phyloP scores from a whole-genome alignment of 2,888 invertebrate species.

The Patella caerulea region DNA sequence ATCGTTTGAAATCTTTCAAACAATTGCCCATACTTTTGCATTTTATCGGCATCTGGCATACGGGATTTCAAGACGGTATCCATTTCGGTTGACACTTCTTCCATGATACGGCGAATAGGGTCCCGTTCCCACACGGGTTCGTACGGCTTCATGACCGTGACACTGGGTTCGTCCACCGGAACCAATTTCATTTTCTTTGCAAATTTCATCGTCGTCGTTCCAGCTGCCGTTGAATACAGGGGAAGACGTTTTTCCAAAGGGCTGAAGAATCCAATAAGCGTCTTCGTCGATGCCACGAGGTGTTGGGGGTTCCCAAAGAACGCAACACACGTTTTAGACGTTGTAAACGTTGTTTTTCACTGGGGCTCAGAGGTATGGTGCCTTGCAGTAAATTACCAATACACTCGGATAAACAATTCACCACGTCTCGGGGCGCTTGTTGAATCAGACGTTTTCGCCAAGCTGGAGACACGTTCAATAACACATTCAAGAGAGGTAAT shows the following conservation, averaged over 20 bases:
- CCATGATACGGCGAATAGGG: neutral
- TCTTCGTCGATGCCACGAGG: neutral
- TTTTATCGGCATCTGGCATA: neutral
- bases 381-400: neutral
- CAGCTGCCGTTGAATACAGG: too few species aligned
- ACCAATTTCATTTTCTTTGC: neutral
- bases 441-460: too few species aligned
- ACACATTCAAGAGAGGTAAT: too few species aligned
- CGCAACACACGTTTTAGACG: neutral
- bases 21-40: neutral
- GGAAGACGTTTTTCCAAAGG: too few species aligned
- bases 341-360: neutral
- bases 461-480: too few species aligned
- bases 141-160: neutral
- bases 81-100: neutral
- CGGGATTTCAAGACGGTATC: neutral
- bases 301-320: neutral
- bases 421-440: too few species aligned
- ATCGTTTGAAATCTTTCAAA: neutral
- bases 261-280: neutral
- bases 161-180: neutral
- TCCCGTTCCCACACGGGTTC: neutral
- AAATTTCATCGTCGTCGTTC: neutral
- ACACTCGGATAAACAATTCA: neutral
- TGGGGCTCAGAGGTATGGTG: neutral